Evolutionary conservation across 2,797 vertebrate genomes (phyloP).

Genomic region (Myioborus melanocephalus): DNA sequence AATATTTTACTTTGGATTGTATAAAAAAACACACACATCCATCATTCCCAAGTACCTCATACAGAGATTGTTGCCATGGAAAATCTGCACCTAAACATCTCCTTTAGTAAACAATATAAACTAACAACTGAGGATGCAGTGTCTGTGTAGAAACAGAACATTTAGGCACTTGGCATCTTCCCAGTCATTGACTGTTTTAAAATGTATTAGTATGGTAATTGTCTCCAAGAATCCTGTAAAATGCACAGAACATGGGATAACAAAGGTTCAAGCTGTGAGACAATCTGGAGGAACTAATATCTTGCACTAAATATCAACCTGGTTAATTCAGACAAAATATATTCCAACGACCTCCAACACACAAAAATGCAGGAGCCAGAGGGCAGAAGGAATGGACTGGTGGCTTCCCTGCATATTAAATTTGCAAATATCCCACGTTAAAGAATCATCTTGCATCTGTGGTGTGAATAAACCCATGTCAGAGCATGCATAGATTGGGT

Average conservation of each 20-base stretch:
- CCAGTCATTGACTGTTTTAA: slow-evolving; percentile 20
- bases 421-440: background rate
- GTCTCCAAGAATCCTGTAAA: slow-evolving; percentile 38
- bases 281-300: slow-evolving; percentile 25
- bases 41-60: slow-evolving; percentile 30
- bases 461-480: background rate
- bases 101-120: slow-evolving; percentile 44
- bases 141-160: background rate
- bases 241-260: background rate
- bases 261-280: slow-evolving; percentile 53
- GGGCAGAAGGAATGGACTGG: background rate
- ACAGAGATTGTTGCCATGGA: slow-evolving; percentile 55
- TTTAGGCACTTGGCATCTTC: slow-evolving; percentile 42
- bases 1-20: slow-evolving; percentile 38
- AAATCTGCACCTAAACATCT: slow-evolving; percentile 44
- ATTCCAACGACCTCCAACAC: background rate
- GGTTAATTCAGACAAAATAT: slow-evolving; percentile 52
- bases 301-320: slow-evolving; percentile 20
- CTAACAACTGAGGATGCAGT: slow-evolving; percentile 13
- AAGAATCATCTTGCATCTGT: background rate
- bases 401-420: background rate
- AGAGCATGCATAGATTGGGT: background rate
- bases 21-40: slow-evolving; percentile 26
- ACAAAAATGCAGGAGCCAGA: background rate
- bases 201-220: slow-evolving; percentile 47